Percentiles rank a stretch among this genome's conserved stretches.
Evolutionary conservation across 2,888 invertebrate species (phyloP).

Genomic region (Campoplex nolae): DNA sequence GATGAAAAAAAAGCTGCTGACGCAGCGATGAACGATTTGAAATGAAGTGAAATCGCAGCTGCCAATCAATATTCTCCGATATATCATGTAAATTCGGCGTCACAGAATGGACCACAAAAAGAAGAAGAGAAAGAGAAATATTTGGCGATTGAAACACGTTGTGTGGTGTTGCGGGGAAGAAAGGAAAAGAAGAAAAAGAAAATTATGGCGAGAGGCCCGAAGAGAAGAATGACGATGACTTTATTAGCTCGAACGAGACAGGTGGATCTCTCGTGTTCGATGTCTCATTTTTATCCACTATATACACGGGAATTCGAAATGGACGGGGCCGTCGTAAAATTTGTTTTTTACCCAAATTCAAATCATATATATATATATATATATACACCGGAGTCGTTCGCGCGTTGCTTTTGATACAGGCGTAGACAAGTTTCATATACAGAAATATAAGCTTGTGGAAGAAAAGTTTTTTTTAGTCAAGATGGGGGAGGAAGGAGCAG

Average conservation of each 20-base stretch:
- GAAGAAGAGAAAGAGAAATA: neutral
- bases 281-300: neutral
- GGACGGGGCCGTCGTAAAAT: neutral
- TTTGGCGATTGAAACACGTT: constrained; percentile 12
- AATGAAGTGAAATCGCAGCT: neutral
- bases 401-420: neutral
- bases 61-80: neutral
- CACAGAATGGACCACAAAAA: neutral
- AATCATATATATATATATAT: neutral
- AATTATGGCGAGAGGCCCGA: neutral
- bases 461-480: constrained; percentile 33
- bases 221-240: neutral
- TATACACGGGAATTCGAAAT: neutral
- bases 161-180: neutral
- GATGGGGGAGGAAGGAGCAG: neutral
- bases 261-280: neutral
- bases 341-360: neutral
- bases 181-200: neutral
- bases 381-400: neutral
- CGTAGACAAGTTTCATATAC: neutral
- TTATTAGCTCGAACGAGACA: neutral
- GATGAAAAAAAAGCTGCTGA: too few relatives aligned
- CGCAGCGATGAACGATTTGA: neutral
- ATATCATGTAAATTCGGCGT: neutral
- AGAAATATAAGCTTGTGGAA: neutral